These are phyloP conservation scores for Typhlichthys subterraneus DNA, from an alignment of 2,797 vertebrate genomes.

Conservation along the genomic window DNA sequence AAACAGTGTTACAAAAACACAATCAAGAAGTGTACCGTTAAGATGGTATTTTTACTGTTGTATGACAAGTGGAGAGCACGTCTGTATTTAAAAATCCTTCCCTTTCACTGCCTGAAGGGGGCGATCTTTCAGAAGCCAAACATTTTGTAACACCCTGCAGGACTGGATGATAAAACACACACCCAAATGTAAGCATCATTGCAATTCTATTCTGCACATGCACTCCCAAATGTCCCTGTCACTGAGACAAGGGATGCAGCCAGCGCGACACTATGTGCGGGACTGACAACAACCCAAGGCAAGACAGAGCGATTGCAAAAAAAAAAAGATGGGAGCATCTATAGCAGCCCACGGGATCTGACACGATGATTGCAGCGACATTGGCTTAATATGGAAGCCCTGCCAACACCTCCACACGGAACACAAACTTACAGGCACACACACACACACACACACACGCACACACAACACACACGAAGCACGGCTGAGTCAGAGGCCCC, in stretches of 20 bases:
- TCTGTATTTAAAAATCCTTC: slow-evolving; percentile 9
- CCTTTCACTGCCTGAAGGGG: slow-evolving; percentile 40
- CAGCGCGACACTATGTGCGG: slow-evolving; percentile 7
- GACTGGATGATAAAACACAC: slow-evolving; percentile 32
- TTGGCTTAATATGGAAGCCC: slow-evolving; percentile 64
- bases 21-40: too few species aligned
- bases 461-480: slow-evolving; percentile 12
- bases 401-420: slow-evolving; percentile 55
- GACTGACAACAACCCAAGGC: background rate
- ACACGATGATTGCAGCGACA: slow-evolving; percentile 69
- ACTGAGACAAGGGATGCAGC: slow-evolving; percentile 29
- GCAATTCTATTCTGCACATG: too few species aligned
- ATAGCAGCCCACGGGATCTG: slow-evolving; percentile 63
- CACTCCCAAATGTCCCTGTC: slow-evolving; percentile 18
- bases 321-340: slow-evolving; percentile 64
- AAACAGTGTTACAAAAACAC: too few species aligned
- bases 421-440: background rate
- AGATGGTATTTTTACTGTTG: too few species aligned
- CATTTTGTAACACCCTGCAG: slow-evolving; percentile 48
- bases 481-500: slow-evolving; percentile 66
- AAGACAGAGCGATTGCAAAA: background rate
- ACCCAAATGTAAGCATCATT: background rate
- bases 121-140: slow-evolving; percentile 50
- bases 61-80: too few species aligned
- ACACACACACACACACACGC: background rate